Evolutionary conservation across 2,888 invertebrate species (phyloP), one percentile per base, ranked within the genome.

Genomic region (Marronus borbonicus): DNA sequence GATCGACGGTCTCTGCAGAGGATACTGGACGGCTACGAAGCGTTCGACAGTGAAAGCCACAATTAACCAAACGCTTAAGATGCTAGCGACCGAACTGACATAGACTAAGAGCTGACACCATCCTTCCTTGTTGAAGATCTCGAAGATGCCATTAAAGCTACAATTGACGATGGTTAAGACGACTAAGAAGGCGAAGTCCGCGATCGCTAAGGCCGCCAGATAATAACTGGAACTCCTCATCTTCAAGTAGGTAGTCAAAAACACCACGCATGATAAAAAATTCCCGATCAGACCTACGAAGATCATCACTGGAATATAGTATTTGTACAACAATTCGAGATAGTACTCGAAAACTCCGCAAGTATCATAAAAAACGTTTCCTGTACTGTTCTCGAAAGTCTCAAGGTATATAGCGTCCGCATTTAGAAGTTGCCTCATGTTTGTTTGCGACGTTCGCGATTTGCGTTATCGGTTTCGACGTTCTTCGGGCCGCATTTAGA

Each of bases 11-110:
- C 92, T 86, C 75, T 90, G 90, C 12, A 92, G 84, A 0, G 92
- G 92, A 83, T 91, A 92, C 82, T 92, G 92, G 0, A 93, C 92
- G 3, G 93, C 93, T 60, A 93, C 92, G 86, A 92, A 93, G 76
- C 93, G 88, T 84, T 94, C 93, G 1, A 93, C 91, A 0, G 93
- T 93, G 85, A 93, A 93, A 0, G 93, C 93, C 4, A 94, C 93
- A 52, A 93, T 92, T 49, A 93, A 87, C 93, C 93, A 94, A 1
- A 93, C 93, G 83, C 93, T 93, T 12, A 93, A 85, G 74, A 92
- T 93, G 80, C 92, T 91, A 88, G 91, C 92, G 3, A 87, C 87
- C 58, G 87, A 85, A 68, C 87, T 86, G 0, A 87, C 66, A 80
- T 88, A 88, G 10, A 87, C 84, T 52, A 86, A 85, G 28, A 85